Base-by-base conservation (phyloP, 2,888 invertebrate genomes). In the Iselma pallidipennis region DNA sequence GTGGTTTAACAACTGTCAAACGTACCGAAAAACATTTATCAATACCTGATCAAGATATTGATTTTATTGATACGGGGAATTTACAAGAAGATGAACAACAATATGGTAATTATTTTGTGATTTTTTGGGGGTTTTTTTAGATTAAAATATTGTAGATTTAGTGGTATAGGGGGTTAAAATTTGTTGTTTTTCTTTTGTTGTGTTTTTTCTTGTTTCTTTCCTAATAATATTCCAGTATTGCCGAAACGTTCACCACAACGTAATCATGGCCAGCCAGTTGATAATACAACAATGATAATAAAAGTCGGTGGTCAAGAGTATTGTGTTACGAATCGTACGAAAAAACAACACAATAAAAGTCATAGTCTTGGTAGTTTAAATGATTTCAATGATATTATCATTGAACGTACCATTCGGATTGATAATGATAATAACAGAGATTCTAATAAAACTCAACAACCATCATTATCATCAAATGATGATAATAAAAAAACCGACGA, bases 1-100 rank as follows among this genome's bases (percentile, higher is more conserved):
- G 89, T 60, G 95, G 95, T 1, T 83, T 95, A 3, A 89, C 90
- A 0, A 87, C 89, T 51, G 90, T 92, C 23, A 89, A 88, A 78
- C 82, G 87, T 51, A 85, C 85, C 52, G 87, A 88, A 72, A 83
- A 87, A 67, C 88, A 89, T 79, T 83, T 91, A 65, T 87, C 87
- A 59, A 85, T 88, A 49, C 82, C 83, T 49, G 89, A 90, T 73
- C 85, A 87, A 26, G 90, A 90, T 74, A 89, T 91, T 54, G 89
- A 89, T 78, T 91, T 88, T 71, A 90, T 91, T 66, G 91, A 91
- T 74, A 89, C 83, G 2, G 70, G 67, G 45, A 77, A 75, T 59
- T 59, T 29, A 9, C 56, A 61, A 6, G 80, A 80, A 25, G 81
- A 81, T 59, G 6, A 37, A 12, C 1, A 29, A 12, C 1, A 29